These are phyloP conservation scores for Xenops minutus DNA, from an alignment of 2,797 vertebrate genomes.

Conservation along the genomic window DNA sequence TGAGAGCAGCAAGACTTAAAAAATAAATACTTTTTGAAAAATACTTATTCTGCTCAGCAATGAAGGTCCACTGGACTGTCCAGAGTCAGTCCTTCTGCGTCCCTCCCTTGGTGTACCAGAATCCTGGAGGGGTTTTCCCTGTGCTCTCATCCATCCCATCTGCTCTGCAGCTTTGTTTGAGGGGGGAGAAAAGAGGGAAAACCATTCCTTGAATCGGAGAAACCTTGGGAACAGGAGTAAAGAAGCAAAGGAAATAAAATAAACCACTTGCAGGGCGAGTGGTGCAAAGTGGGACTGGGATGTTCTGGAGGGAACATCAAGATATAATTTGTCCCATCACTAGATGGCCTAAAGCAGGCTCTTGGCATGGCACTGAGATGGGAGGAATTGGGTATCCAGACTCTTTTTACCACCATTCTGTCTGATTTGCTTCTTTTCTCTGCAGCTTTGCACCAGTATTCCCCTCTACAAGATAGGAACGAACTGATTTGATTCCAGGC, in stretches of 20 bases:
- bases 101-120: background rate
- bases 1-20: background rate
- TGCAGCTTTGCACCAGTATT: background rate
- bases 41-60: background rate
- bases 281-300: background rate
- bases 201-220: background rate
- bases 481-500: background rate
- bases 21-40: background rate
- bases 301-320: background rate
- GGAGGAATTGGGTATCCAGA: background rate
- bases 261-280: background rate
- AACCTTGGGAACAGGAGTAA: background rate
- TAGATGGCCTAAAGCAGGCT: background rate
- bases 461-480: accelerated
- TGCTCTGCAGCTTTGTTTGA: background rate
- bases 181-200: background rate
- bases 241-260: background rate
- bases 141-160: background rate
- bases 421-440: background rate
- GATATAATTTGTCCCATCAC: background rate
- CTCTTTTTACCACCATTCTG: background rate
- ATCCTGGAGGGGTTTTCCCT: accelerated
- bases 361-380: background rate
- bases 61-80: background rate
- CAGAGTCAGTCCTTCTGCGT: background rate